Conservation (phyloP, 2,888 invertebrate species). For the Lingula anatina region DNA sequence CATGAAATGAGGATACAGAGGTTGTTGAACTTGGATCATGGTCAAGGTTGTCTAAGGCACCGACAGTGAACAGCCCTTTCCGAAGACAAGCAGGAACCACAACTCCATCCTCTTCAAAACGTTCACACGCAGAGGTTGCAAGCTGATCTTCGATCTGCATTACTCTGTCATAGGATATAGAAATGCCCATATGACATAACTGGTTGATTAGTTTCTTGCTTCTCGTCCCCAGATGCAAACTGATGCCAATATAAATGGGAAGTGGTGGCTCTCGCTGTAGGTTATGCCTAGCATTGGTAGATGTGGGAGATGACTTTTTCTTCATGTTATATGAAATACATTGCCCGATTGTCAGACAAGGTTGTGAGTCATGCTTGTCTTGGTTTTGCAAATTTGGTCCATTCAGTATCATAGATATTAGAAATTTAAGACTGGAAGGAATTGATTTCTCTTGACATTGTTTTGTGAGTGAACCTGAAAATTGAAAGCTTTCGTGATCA, state of each 20-base stretch:
- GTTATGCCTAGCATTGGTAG: neutral
- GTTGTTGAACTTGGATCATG: constrained; percentile 10
- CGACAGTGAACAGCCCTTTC: constrained; percentile 5
- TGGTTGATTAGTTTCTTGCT: constrained; percentile 5
- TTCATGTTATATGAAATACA: neutral
- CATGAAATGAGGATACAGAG: constrained; percentile 9
- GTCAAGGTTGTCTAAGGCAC: constrained; percentile 8
- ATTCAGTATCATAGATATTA: neutral
- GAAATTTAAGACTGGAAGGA: constrained; percentile 1
- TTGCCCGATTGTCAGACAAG: constrained; percentile 3
- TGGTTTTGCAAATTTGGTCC: neutral
- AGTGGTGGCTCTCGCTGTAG: constrained; percentile 5
- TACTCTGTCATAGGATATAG: constrained; percentile 8
- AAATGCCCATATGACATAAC: neutral
- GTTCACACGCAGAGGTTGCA: constrained; percentile 1
- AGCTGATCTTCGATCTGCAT: constrained; percentile 7
- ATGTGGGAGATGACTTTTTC: neutral
- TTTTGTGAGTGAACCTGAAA: constrained; percentile 4
- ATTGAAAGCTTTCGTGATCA: neutral
- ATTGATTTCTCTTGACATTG: constrained; percentile 6
- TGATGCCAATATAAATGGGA: constrained; percentile 4
- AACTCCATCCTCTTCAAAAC: constrained; percentile 8
- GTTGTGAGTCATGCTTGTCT: neutral
- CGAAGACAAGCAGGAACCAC: constrained; percentile 4
- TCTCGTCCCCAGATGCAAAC: neutral